A percentile compares a stretch with the other conserved stretches of the same genome.
These are phyloP conservation scores for Tetragnatha montana DNA, from an alignment of 2,888 invertebrate genomes.

Conservation along the genomic window DNA sequence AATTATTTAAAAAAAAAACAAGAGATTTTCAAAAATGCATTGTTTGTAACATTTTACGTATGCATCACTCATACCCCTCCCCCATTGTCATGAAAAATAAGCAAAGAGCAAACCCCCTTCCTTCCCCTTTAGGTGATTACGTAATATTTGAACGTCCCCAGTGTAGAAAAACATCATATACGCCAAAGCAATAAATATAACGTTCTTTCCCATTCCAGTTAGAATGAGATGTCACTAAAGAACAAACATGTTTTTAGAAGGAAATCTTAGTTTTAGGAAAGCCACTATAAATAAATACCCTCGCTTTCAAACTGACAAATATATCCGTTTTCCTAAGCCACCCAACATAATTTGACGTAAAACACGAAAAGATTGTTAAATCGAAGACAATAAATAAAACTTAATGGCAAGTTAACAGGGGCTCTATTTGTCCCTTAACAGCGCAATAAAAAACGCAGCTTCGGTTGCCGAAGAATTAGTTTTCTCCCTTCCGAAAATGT, in stretches of 20 bases:
- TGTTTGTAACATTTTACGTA: too few relatives aligned
- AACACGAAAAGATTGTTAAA: constrained; percentile 21
- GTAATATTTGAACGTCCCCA: too few relatives aligned
- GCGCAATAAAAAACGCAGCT: constrained; percentile 44
- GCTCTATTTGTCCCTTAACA: constrained; percentile 46
- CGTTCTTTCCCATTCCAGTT: too few relatives aligned
- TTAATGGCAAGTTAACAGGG: constrained; percentile 42
- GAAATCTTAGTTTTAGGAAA: background rate
- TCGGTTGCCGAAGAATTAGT: constrained; percentile 35
- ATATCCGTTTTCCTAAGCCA: background rate
- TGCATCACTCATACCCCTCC: too few relatives aligned
- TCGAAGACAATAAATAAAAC: constrained; percentile 37
- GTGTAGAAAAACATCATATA: too few relatives aligned
- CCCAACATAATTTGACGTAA: constrained; percentile 1
- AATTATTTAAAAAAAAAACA: too few relatives aligned
- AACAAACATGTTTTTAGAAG: background rate
- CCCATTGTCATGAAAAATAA: too few relatives aligned
- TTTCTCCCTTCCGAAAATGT: constrained; percentile 47
- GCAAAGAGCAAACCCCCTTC: too few relatives aligned
- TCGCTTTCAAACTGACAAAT: background rate
- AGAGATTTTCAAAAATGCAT: too few relatives aligned
- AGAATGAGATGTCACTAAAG: background rate
- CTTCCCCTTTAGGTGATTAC: too few relatives aligned
- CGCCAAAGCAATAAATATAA: too few relatives aligned
- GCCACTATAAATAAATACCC: background rate